Evolutionary conservation across 2,888 invertebrate genomes (phyloP).

Genomic region (Hanleya hanleyi): DNA sequence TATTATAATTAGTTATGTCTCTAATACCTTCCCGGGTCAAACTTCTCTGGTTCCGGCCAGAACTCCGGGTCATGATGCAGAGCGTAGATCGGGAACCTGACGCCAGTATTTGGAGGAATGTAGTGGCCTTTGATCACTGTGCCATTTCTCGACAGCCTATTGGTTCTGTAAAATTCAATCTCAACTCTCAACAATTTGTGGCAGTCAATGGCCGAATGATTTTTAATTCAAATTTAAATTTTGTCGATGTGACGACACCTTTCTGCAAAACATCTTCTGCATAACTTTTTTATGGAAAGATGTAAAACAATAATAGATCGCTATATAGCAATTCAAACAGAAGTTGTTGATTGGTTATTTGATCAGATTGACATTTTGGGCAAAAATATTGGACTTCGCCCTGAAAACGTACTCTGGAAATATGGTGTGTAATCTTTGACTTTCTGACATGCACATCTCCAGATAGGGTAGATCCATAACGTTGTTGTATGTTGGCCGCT

Average conservation of each 20-base stretch:
- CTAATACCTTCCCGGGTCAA: conserved; percentile 34
- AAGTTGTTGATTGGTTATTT: too few relatives aligned
- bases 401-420: neutral
- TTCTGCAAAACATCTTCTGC: too few relatives aligned
- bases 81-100: conserved; percentile 6
- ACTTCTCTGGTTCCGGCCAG: conserved; percentile 35
- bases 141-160: neutral
- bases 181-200: neutral
- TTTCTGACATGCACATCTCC: conserved; percentile 9
- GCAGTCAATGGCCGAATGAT: too few relatives aligned
- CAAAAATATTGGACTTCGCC: neutral
- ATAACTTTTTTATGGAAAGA: too few relatives aligned
- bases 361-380: too few relatives aligned
- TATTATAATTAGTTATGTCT: too few relatives aligned
- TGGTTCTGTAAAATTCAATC: neutral
- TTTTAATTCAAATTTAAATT: too few relatives aligned
- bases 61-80: conserved; percentile 27
- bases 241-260: too few relatives aligned
- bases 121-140: neutral
- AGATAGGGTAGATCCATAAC: neutral
- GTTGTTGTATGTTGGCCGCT: neutral
- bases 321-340: neutral
- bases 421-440: neutral
- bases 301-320: neutral
- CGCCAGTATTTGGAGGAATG: conserved; percentile 21